Evolutionary conservation across 2,888 invertebrate genomes (phyloP), one percentile per base, ranked within the genome.

Genomic region (Cerastis rubricosa): DNA sequence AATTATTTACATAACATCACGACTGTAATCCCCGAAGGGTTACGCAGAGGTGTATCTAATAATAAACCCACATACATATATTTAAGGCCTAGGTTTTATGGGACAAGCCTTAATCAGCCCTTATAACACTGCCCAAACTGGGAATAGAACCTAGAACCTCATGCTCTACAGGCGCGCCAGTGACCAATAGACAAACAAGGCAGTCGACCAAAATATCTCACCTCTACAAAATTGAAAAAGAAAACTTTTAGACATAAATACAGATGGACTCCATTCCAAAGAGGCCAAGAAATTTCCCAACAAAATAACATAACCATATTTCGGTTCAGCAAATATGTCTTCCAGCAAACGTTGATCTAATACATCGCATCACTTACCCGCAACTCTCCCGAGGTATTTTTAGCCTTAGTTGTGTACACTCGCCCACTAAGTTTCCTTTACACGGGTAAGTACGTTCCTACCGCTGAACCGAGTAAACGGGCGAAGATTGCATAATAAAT

Each of bases 401-500:
- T 54, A 57, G 71, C 61, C 49, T 65, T 59, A 67, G 64, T 67
- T 84, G 71, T 72, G 66, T 84, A 74, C 71, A 59, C 49, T 69
- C 57, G 22, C 29, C 51, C 54, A 71, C 74, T 65, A 80, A 76
- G 74, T 71, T 81, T 43, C 61, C 76, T 83, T 63, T 71, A 84
- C 76, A 72, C 70, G 71, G 71, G 81, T 72, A 76, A 83, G 79
- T 80, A 59, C 49, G 61, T 57, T 43, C 69, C 65, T 83, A 68
- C 79, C 67, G 67, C 76, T 80, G 45, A 74, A 49, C 77, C 69
- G 67, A 79, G 81, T 77, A 74, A 84, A 84, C 70, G 71, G 74
- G 81, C 77, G 43, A 47, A 84, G 71, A 84, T 84, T 84, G 83
- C 81, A 84, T 84, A 81, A 75, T 84, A 84, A 84, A 84, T 81